phyloP scores from a whole-genome alignment of 2,888 invertebrate species.

The Calameuta idolon region DNA sequence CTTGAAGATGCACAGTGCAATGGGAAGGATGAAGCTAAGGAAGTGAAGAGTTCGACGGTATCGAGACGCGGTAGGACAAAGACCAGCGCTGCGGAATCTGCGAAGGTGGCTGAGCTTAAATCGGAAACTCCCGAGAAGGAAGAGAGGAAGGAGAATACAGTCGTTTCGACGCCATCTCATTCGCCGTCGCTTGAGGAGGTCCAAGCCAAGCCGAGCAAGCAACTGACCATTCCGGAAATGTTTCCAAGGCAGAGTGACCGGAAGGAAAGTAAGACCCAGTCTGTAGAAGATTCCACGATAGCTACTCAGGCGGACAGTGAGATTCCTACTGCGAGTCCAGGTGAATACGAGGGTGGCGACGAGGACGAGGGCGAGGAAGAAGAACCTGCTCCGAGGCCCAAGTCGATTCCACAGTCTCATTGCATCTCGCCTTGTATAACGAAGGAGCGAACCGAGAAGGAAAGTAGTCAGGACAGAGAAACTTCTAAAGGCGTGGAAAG shows the following conservation, averaged over 20 bases:
- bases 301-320: constrained; percentile 47
- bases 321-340: constrained; percentile 58
- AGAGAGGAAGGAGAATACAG: constrained; percentile 42
- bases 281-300: constrained; percentile 36
- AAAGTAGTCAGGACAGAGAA: constrained; percentile 41
- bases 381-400: constrained; percentile 49
- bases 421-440: constrained; percentile 27
- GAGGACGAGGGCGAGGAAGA: constrained; percentile 65
- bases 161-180: constrained; percentile 40
- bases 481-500: constrained; percentile 39
- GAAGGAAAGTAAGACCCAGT: constrained; percentile 17
- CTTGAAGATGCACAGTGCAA: constrained; percentile 47
- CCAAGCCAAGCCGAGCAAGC: constrained; percentile 35
- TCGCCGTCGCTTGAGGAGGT: constrained; percentile 35
- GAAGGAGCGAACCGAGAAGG: constrained; percentile 29
- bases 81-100: constrained; percentile 31
- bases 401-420: constrained; percentile 40
- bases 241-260: constrained; percentile 26
- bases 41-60: constrained; percentile 37
- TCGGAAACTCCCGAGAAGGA: constrained; percentile 32
- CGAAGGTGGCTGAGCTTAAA: constrained; percentile 43
- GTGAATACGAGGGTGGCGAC: constrained; percentile 63
- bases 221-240: constrained; percentile 52
- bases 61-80: constrained; percentile 50
- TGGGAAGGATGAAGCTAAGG: constrained; percentile 29